Percentiles rank a stretch among this genome's conserved stretches.
Conservation (phyloP, 2,113 vertebrate species). For the Sialia sialis region DNA sequence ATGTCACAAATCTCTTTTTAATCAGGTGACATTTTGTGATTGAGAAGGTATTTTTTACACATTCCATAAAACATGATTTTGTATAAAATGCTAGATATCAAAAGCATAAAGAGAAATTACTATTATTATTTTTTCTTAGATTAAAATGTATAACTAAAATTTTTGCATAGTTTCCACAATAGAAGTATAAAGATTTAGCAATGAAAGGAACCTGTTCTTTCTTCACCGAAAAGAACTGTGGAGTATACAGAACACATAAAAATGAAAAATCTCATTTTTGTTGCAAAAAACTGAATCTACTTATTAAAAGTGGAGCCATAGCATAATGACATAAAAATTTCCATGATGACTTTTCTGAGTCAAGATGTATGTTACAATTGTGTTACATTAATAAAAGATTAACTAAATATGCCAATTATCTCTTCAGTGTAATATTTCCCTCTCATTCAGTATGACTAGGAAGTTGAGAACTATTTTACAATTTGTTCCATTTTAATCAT, state of each 20-base stretch:
- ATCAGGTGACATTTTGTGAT: neutral
- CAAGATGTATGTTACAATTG: conserved; percentile 40
- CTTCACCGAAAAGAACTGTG: neutral
- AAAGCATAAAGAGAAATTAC: neutral
- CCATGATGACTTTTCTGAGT: conserved; percentile 48
- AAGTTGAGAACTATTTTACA: conserved; percentile 10
- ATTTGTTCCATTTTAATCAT: conserved; percentile 31
- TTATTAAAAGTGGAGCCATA: conserved; percentile 21
- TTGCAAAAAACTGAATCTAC: neutral
- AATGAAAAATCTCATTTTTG: conserved; percentile 7
- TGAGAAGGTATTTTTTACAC: neutral
- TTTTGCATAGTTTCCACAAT: neutral
- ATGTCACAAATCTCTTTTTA: neutral
- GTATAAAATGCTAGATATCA: neutral
- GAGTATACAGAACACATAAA: neutral
- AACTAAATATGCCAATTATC: conserved; percentile 41
- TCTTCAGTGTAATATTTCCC: conserved; percentile 20
- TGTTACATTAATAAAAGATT: conserved; percentile 55
- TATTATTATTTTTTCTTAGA: neutral
- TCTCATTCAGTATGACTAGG: neutral
- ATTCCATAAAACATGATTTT: neutral
- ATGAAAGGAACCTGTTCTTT: neutral
- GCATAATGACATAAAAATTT: conserved; percentile 55
- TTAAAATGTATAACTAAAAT: neutral
- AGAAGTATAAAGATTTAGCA: neutral